Conservation (phyloP, 2,797 vertebrate genomes). For the Diceros bicornis region DNA sequence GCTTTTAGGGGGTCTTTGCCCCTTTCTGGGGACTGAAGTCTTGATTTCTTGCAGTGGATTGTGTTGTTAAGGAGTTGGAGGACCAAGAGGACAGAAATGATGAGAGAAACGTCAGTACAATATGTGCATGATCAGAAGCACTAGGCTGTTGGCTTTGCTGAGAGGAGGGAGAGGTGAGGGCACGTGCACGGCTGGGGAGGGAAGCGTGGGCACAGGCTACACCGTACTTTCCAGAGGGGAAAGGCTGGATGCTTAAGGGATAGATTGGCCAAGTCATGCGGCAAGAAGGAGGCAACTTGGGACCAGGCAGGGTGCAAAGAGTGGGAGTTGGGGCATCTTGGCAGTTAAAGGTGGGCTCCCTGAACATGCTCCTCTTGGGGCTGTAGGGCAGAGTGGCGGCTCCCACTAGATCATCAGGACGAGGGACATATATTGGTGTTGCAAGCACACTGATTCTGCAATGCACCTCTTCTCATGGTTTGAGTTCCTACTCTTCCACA, state of each 20-base stretch:
- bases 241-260: background rate
- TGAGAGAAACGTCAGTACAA: background rate
- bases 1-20: background rate
- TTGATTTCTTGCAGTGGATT: background rate
- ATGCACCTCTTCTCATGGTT: background rate
- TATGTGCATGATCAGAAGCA: background rate
- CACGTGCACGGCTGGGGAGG: fast-evolving
- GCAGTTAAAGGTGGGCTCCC: background rate
- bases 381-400: too few species aligned
- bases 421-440: background rate
- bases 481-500: background rate
- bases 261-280: background rate
- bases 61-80: background rate
- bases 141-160: background rate
- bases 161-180: too few species aligned
- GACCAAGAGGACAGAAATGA: background rate
- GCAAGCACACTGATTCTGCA: background rate
- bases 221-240: background rate
- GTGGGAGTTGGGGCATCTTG: too few species aligned
- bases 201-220: fast-evolving
- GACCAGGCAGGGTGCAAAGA: background rate
- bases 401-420: background rate
- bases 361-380: background rate
- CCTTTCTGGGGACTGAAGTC: background rate
- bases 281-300: background rate